Evolutionary conservation across 92 coral and sea anemone species (phyloP), one percentile per base, ranked within the genome.

Genomic region (Phymanthus crucifer): DNA sequence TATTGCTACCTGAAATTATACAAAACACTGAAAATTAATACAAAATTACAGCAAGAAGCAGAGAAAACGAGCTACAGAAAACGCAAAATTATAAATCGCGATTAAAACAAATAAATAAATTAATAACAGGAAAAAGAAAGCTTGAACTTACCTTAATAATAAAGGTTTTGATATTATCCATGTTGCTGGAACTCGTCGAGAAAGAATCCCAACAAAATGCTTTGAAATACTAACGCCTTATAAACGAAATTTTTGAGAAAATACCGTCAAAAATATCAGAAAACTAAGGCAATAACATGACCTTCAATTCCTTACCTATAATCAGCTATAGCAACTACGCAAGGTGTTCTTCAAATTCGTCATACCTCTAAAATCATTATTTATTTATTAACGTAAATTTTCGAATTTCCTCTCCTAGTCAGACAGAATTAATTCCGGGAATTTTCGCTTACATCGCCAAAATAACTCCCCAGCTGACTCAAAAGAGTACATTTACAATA

Each of bases 331-430:
- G 68, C 68, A 77, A 77, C 47, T 61, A 61, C 74, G 74, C 74
- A 70, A 70, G 74, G 74, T 70, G 74, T 70, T 27, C 75, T 67
- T 48, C 23, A 69, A 43, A 18, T 21, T 79, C 75, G 74, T 79
- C 83, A 70, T 32, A 37, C 45, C 61, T 31, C 75, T 4, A 16
- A 21, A 46, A n/a, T 79, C 83, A 79, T 79, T 79, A 79, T 45
- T 79, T 79, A 79, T 79, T 79, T 79, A 79, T 79, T 27, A 35
- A 56, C 26, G 27, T 57, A 66, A 37, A 78, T 78, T 78, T 78
- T 45, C 50, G 69, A 34, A 11, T 79, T 40, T 68, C 35, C 45
- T 10, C 74, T 19, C 74, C 1, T 4, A 23, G 21, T 67, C 10
- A 67, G 21, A 13, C 5, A 17, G 73, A 68, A 68, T 37, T 36